Evolutionary conservation across 2,888 invertebrate species (phyloP).

Genomic region (Nephrotoma appendiculata): DNA sequence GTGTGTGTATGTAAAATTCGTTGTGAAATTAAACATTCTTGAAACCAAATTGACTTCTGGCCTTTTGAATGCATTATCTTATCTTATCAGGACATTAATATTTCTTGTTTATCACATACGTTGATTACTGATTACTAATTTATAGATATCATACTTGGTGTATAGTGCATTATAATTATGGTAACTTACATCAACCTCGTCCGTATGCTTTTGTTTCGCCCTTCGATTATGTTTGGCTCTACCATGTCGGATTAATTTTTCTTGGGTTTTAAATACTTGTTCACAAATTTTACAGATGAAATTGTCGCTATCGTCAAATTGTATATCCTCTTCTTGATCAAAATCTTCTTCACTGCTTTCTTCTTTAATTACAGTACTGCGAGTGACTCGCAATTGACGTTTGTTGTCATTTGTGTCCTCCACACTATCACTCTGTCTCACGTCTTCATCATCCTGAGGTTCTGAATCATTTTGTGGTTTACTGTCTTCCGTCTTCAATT

Average conservation of each 20-base stretch:
- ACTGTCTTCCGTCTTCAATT: neutral
- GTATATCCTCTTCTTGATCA: neutral
- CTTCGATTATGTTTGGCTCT: neutral
- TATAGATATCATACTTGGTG: neutral
- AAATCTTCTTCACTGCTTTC: neutral
- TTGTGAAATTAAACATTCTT: neutral
- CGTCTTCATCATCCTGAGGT: neutral
- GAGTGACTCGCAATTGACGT: neutral
- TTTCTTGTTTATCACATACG: neutral
- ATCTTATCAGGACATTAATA: neutral
- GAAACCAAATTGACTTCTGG: neutral
- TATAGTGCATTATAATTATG: neutral
- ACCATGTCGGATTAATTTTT: neutral
- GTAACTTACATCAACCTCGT: neutral
- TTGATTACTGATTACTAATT: neutral
- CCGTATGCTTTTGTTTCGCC: neutral
- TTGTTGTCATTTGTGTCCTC: neutral
- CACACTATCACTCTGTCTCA: neutral
- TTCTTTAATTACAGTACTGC: neutral
- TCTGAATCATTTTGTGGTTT: neutral
- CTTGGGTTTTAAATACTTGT: neutral
- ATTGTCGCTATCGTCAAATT: neutral
- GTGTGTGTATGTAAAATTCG: neutral
- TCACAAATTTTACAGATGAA: neutral
- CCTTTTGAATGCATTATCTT: neutral